Evolutionary conservation across 2,113 vertebrate species (phyloP).

Genomic region (Cryptoleucopteryx plumbea): DNA sequence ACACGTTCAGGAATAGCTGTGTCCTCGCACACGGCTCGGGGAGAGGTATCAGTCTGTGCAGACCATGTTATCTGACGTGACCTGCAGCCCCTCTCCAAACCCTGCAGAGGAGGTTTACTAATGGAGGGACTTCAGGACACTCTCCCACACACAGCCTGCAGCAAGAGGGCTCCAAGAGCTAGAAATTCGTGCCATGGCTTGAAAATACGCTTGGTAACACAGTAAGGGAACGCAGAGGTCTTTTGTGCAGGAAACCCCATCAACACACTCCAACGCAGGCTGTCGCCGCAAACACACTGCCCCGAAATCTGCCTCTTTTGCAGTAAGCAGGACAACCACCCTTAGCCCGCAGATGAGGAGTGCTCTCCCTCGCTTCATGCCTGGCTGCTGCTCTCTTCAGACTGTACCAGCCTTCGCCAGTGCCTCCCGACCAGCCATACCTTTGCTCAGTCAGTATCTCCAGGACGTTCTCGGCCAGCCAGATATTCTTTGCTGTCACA

Average conservation of each 20-base stretch:
- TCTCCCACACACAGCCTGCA: not conserved
- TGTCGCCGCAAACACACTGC: not conserved
- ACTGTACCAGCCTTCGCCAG: fast-evolving
- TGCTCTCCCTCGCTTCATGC: fast-evolving
- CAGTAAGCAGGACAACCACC: not conserved
- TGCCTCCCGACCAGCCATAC: slow-evolving; percentile 30
- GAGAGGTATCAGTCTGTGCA: fast-evolving
- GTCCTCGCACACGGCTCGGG: fast-evolving
- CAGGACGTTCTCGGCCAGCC: slow-evolving; percentile 90
- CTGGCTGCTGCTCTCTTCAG: not conserved
- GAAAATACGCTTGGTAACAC: fast-evolving
- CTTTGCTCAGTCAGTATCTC: slow-evolving; percentile 92
- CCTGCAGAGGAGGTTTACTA: not conserved
- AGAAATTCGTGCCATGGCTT: not conserved
- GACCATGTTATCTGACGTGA: fast-evolving
- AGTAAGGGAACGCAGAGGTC: not conserved
- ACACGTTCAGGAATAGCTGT: fast-evolving
- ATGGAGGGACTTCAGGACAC: not conserved
- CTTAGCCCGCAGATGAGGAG: not conserved
- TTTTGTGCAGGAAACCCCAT: not conserved
- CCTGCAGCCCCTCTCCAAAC: not conserved
- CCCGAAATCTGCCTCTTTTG: not conserved
- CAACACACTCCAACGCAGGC: not conserved
- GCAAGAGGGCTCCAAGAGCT: not conserved
- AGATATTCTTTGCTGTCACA: slow-evolving; percentile 90